Conservation (phyloP, 2,888 invertebrate genomes). For the Noctuana brunneofusca region DNA sequence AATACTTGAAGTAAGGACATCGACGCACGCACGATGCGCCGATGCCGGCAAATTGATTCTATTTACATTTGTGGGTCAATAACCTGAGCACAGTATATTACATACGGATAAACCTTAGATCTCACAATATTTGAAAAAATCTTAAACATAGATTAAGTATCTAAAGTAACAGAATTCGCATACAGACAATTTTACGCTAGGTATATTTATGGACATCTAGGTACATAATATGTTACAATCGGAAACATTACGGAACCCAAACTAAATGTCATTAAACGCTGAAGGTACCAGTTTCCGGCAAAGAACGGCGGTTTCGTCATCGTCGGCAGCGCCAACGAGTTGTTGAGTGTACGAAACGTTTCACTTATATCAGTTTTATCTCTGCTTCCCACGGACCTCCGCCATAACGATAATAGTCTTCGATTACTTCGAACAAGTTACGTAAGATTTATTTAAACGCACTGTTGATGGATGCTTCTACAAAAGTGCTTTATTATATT, state of each 20-base stretch:
- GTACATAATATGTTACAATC: too few species aligned
- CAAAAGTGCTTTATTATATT: not conserved
- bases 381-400: constrained; percentile 23
- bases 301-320: constrained; percentile 16
- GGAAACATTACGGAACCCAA: not conserved
- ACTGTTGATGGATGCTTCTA: not conserved
- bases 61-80: constrained; percentile 20
- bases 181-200: too few species aligned
- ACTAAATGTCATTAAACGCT: not conserved
- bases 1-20: constrained; percentile 6
- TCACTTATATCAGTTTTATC: constrained; percentile 17
- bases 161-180: too few species aligned
- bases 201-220: too few species aligned
- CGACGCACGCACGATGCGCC: constrained; percentile 2
- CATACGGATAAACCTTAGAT: not conserved
- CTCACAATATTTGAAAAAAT: not conserved
- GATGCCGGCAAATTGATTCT: not conserved
- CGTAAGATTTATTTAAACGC: constrained; percentile 8
- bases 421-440: constrained; percentile 43
- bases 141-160: too few species aligned
- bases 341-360: constrained; percentile 22
- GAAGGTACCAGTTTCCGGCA: constrained; percentile 12
- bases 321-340: not conserved
- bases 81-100: constrained; percentile 6
- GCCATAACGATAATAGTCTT: constrained; percentile 47